A percentile compares a stretch with the other conserved stretches of the same genome.
These are phyloP conservation scores for Arnoldichthys spilopterus DNA, from an alignment of 2,797 vertebrate genomes.

Conservation along the genomic window DNA sequence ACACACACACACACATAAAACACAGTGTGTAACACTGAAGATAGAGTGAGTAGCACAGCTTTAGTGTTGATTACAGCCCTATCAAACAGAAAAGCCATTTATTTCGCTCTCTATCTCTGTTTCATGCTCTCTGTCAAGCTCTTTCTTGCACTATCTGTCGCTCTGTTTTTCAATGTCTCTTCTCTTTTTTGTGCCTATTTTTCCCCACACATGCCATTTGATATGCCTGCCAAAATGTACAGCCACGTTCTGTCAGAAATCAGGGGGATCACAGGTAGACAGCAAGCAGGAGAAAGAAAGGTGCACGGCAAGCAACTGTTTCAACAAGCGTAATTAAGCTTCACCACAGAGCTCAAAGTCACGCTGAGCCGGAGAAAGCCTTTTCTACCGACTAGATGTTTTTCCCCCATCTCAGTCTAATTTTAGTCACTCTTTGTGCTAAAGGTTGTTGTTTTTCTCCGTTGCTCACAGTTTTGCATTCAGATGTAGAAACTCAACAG, in stretches of 20 bases:
- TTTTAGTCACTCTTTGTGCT: constrained; percentile 58
- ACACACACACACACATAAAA: constrained; percentile 12
- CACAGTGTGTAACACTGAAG: constrained; percentile 48
- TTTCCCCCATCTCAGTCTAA: constrained; percentile 53
- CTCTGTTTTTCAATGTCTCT: background rate
- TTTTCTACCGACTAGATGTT: constrained; percentile 42
- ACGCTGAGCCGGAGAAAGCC: constrained; percentile 46
- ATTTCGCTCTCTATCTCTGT: constrained; percentile 5
- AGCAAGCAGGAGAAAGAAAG: constrained; percentile 32
- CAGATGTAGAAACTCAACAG: constrained; percentile 52
- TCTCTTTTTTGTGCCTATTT: constrained; percentile 17
- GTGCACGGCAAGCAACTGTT: constrained; percentile 46
- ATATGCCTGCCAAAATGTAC: constrained; percentile 53
- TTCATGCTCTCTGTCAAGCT: background rate
- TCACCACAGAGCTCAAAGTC: constrained; percentile 47
- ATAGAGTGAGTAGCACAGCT: constrained; percentile 48
- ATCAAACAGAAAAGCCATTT: constrained; percentile 42
- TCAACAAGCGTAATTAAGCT: constrained; percentile 57
- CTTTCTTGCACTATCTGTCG: background rate
- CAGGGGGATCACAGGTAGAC: constrained; percentile 51
- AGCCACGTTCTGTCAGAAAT: constrained; percentile 53
- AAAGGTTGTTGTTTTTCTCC: constrained; percentile 58
- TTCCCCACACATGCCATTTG: constrained; percentile 34
- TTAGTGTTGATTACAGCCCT: constrained; percentile 41
- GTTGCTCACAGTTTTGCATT: constrained; percentile 48